Evolutionary conservation across 2,797 vertebrate genomes (phyloP).

Genomic region (Leptodactylus fallax): DNA sequence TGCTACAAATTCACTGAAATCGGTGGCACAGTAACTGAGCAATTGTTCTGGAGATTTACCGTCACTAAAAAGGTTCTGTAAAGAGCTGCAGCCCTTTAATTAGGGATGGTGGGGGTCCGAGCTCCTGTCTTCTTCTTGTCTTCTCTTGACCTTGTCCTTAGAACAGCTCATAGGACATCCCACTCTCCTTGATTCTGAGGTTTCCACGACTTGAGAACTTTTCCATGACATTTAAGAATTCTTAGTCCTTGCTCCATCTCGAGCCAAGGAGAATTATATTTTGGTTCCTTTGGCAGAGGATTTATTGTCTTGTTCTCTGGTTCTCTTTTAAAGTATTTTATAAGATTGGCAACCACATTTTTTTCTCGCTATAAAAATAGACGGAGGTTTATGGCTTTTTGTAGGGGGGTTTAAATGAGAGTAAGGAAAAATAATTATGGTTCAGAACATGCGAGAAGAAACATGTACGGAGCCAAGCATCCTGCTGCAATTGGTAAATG

Average conservation of each 20-base stretch:
- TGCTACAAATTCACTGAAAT: no score
- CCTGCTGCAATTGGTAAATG: not conserved
- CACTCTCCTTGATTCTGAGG: not conserved
- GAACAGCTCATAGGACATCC: not conserved
- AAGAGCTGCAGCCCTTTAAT: not conserved
- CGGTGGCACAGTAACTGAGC: no score
- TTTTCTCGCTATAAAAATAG: slow-evolving; percentile 47
- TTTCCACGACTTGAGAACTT: not conserved
- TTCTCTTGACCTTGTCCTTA: not conserved
- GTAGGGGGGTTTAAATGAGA: not conserved
- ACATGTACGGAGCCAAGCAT: not conserved
- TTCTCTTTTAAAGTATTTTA: slow-evolving; percentile 23
- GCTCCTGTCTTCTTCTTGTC: not conserved
- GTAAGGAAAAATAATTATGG: slow-evolving; percentile 38
- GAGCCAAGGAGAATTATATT: slow-evolving; percentile 38
- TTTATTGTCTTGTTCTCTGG: slow-evolving; percentile 24
- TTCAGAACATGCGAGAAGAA: slow-evolving; percentile 31
- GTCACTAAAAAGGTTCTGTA: no score
- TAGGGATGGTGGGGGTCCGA: not conserved
- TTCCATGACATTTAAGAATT: slow-evolving; percentile 11
- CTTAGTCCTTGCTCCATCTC: not conserved
- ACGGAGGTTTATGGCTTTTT: slow-evolving; percentile 28
- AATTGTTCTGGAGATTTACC: no score
- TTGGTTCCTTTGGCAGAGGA: slow-evolving; percentile 10
- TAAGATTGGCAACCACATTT: slow-evolving; percentile 3